Evolutionary conservation across 2,113 vertebrate genomes (phyloP).

Genomic region (Spea multiplicata): DNA sequence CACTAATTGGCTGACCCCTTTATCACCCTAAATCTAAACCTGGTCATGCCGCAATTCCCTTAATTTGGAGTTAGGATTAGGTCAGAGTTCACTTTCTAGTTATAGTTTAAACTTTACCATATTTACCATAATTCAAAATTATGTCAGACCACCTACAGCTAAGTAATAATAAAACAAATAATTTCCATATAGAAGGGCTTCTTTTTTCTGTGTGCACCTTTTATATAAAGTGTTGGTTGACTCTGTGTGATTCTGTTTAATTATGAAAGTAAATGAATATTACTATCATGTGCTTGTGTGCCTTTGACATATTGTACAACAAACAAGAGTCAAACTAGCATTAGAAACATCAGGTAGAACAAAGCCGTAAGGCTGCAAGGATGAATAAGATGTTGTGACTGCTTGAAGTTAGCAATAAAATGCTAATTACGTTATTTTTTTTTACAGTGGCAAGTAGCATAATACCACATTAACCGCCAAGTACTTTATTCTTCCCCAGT

Average conservation of each 20-base stretch:
- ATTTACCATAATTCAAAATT: too few species aligned
- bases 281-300: conserved; percentile 19
- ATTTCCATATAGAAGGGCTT: conserved; percentile 1
- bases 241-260: conserved; percentile 16
- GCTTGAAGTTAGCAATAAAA: conserved; percentile 10
- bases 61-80: too few species aligned
- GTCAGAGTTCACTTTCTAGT: too few species aligned
- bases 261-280: conserved; percentile 21
- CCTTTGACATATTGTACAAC: conserved; percentile 25
- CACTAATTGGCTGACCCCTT: too few species aligned
- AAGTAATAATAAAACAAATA: neutral
- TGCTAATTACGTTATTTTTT: conserved; percentile 4
- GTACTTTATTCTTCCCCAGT: neutral
- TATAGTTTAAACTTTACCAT: too few species aligned
- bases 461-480: neutral
- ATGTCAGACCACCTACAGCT: neutral
- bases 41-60: too few species aligned
- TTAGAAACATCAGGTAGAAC: conserved; percentile 31
- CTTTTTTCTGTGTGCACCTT: neutral
- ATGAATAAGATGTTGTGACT: conserved; percentile 12
- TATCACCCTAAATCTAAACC: too few species aligned
- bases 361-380: conserved; percentile 7
- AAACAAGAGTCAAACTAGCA: conserved; percentile 20
- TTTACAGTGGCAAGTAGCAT: conserved; percentile 7
- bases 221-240: conserved; percentile 1